Evolutionary conservation across 1,140 invertebrate genomes (phyloP).

Genomic region (Caerostris darwini): DNA sequence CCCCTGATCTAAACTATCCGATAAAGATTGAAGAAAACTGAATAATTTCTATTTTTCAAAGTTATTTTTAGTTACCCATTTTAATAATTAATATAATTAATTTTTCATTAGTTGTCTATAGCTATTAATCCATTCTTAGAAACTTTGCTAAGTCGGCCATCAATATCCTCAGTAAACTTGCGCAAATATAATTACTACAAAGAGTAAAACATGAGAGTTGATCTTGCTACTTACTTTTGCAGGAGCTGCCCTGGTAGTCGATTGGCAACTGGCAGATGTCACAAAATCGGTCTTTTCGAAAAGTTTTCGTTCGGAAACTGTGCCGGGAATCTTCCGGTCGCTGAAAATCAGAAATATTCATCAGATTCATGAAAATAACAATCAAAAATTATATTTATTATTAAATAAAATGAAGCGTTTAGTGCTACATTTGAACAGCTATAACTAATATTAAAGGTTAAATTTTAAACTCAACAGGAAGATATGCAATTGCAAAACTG

Average conservation of each 20-base stretch:
- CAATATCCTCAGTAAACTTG: too few relatives aligned
- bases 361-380: too few relatives aligned
- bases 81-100: too few relatives aligned
- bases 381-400: background rate
- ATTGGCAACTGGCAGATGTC: slow-evolving; percentile 65
- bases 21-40: too few relatives aligned
- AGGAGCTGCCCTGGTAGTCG: slow-evolving; percentile 67
- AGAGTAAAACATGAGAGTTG: background rate
- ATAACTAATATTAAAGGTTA: background rate
- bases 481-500: too few relatives aligned
- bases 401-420: background rate
- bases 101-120: too few relatives aligned
- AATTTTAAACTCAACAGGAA: background rate
- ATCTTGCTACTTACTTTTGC: slow-evolving; percentile 50
- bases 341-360: slow-evolving; percentile 26
- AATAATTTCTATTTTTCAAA: too few relatives aligned
- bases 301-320: slow-evolving; percentile 73
- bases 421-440: background rate
- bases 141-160: too few relatives aligned
- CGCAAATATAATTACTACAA: background rate
- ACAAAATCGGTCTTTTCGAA: slow-evolving; percentile 62
- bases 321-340: slow-evolving; percentile 55
- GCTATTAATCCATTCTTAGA: too few relatives aligned
- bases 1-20: too few relatives aligned
- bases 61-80: too few relatives aligned